A percentile compares a stretch with the other conserved stretches of the same genome.
Evolutionary conservation across 2,797 vertebrate genomes (phyloP).

Genomic region (Leuciscus waleckii): DNA sequence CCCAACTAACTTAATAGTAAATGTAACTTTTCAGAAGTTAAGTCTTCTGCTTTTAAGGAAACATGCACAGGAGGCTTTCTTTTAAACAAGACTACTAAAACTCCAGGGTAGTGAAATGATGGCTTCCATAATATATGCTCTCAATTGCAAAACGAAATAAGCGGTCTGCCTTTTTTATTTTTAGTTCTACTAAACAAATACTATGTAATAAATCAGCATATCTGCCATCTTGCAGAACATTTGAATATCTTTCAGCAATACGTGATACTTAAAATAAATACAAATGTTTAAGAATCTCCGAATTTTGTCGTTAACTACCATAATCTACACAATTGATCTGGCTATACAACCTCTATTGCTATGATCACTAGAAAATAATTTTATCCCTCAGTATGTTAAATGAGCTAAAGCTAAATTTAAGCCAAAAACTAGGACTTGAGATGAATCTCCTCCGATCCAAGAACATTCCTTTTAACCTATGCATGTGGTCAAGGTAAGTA

Average conservation of each 20-base stretch:
- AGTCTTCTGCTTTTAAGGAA: background rate
- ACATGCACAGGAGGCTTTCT: background rate
- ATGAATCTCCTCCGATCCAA: background rate
- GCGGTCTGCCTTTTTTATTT: background rate
- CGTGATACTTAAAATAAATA: background rate
- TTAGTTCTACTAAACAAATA: background rate
- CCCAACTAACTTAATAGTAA: background rate
- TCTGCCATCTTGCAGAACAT: background rate
- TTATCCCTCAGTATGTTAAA: background rate
- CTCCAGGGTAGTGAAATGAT: background rate
- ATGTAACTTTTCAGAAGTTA: background rate
- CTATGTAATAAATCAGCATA: background rate
- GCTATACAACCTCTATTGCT: background rate
- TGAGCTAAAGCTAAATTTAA: background rate
- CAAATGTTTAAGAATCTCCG: background rate
- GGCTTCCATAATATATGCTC: slow-evolving; percentile 1
- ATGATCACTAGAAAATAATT: background rate
- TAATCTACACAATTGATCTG: background rate
- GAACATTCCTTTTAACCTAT: background rate
- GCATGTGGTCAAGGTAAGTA: background rate
- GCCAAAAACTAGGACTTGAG: background rate
- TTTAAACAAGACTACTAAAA: slow-evolving; percentile 18
- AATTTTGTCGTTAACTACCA: background rate
- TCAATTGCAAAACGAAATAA: slow-evolving; percentile 1
- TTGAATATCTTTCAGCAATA: background rate